A percentile compares a stretch with the other conserved stretches of the same genome.
phyloP scores from a whole-genome alignment of 2,888 invertebrate genomes.

The Mylabris sibirica region DNA sequence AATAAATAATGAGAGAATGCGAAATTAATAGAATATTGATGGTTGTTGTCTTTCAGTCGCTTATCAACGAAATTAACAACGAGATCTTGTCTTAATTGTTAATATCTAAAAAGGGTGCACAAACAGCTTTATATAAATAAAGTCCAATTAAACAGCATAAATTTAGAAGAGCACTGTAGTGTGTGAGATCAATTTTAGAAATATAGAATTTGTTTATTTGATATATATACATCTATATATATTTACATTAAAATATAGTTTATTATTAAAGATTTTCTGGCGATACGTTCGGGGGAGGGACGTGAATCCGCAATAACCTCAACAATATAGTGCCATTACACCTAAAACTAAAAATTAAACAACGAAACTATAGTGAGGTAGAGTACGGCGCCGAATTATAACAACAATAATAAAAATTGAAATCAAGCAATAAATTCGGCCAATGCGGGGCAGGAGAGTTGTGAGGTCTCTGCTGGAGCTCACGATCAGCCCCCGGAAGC shows the following conservation, averaged over 20 bases:
- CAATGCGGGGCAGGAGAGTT: constrained; percentile 45
- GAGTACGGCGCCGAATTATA: constrained; percentile 18
- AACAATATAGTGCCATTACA: constrained; percentile 32
- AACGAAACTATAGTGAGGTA: neutral
- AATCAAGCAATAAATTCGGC: constrained; percentile 36
- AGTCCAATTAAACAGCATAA: constrained; percentile 27
- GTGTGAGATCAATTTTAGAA: constrained; percentile 45
- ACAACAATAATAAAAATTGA: constrained; percentile 39
- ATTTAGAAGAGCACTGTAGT: constrained; percentile 41
- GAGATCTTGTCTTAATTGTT: constrained; percentile 16
- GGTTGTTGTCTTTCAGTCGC: constrained; percentile 14
- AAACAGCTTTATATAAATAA: constrained; percentile 24
- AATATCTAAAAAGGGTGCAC: constrained; percentile 17
- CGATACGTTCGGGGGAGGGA: constrained; percentile 54
- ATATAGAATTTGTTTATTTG: constrained; percentile 57
- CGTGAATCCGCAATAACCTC: constrained; percentile 47
- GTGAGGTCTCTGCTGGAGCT: constrained; percentile 42
- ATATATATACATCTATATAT: constrained; percentile 36
- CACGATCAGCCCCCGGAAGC: constrained; percentile 58
- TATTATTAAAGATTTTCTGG: constrained; percentile 59
- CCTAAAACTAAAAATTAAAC: constrained; percentile 25
- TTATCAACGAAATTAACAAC: constrained; percentile 21
- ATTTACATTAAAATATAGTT: constrained; percentile 51
- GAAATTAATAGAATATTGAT: constrained; percentile 1
- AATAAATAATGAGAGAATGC: neutral